These are phyloP conservation scores for Corythoichthys intestinalis DNA, from an alignment of 2,113 vertebrate genomes.

Conservation along the genomic window DNA sequence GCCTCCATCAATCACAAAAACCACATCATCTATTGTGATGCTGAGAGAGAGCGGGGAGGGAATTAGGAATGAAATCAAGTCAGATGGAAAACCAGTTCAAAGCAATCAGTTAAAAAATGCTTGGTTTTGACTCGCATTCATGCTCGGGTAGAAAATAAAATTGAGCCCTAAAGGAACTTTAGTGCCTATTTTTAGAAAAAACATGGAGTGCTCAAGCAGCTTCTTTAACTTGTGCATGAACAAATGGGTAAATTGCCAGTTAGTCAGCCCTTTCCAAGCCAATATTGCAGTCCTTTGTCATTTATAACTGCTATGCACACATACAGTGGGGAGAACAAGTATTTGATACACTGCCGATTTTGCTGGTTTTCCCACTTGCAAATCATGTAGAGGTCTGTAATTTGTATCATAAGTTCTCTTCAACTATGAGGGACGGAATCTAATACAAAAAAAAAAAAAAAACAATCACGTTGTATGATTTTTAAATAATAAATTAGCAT, in stretches of 20 bases:
- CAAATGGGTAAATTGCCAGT: conserved; percentile 8
- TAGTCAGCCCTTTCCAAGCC: conserved; percentile 15
- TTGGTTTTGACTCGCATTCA: conserved; percentile 6
- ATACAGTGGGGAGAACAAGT: not conserved
- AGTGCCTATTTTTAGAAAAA: conserved; percentile 40
- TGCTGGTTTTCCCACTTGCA: too few relatives aligned
- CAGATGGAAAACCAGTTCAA: conserved; percentile 34
- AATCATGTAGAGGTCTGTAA: too few relatives aligned
- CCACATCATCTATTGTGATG: conserved; percentile 97
- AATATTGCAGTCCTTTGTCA: conserved; percentile 24
- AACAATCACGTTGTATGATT: too few relatives aligned
- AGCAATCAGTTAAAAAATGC: conserved; percentile 17
- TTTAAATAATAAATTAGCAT: too few relatives aligned
- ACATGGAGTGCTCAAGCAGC: conserved; percentile 25
- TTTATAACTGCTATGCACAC: conserved; percentile 7
- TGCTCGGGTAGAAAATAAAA: conserved; percentile 33
- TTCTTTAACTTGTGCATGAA: conserved; percentile 25
- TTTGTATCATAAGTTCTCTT: too few relatives aligned
- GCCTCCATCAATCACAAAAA: conserved; percentile 94
- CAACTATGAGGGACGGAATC: too few relatives aligned
- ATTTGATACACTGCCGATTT: too few relatives aligned
- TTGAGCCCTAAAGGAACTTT: conserved; percentile 25
- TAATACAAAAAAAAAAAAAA: too few relatives aligned
- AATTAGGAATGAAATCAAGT: not conserved
- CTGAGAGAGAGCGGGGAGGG: conserved; percentile 57